Evolutionary conservation across 1,140 invertebrate genomes (phyloP).

Genomic region (Caenorhabditis tropicalis): DNA sequence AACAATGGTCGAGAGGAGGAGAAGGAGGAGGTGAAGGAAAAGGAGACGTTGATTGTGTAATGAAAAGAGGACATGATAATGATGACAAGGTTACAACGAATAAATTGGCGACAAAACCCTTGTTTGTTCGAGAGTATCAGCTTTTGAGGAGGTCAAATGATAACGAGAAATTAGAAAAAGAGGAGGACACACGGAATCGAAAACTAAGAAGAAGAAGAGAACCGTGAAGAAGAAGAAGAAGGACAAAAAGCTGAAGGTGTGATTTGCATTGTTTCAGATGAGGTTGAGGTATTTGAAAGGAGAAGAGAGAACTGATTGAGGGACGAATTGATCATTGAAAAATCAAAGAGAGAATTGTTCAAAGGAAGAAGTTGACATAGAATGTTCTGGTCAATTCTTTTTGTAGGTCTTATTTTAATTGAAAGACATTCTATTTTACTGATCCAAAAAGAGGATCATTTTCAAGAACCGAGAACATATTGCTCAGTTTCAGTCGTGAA

Average conservation of each 20-base stretch:
- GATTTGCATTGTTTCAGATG: constrained; percentile 5
- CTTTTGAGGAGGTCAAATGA: not conserved
- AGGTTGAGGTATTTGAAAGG: not conserved
- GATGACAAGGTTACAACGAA: constrained; percentile 34
- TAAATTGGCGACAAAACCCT: not conserved
- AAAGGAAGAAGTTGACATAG: no score
- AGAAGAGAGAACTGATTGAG: not conserved
- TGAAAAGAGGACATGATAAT: constrained; percentile 14
- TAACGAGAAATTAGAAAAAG: not conserved
- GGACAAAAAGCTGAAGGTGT: not conserved
- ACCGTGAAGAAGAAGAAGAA: constrained; percentile 3
- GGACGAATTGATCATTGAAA: no score
- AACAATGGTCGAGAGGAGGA: constrained; percentile 29
- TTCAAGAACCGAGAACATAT: no score
- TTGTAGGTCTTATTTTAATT: no score
- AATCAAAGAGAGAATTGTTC: no score
- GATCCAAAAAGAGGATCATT: no score
- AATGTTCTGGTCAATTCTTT: no score
- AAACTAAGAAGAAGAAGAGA: no score
- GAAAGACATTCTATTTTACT: no score
- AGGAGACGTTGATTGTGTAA: constrained; percentile 6
- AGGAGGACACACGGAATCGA: no score
- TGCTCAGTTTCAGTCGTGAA: no score
- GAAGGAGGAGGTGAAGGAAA: not conserved
- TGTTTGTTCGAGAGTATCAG: constrained; percentile 39